These are phyloP conservation scores for Lemur catta DNA, from an alignment of 2,797 vertebrate genomes.

Conservation along the genomic window DNA sequence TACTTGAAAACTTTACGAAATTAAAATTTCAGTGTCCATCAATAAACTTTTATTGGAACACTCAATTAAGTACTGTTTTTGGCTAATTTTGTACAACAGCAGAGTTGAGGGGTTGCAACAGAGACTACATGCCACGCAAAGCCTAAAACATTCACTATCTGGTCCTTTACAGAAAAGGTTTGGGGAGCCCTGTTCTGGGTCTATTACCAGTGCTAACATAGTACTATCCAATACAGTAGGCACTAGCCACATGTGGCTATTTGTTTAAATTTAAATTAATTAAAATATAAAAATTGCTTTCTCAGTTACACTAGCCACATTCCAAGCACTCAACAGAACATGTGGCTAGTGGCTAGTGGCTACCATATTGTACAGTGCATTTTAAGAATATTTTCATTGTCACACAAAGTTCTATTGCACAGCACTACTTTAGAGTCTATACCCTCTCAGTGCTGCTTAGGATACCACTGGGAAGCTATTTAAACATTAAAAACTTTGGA, in stretches of 20 bases:
- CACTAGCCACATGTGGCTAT: neutral
- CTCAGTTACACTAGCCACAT: neutral
- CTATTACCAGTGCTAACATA: neutral
- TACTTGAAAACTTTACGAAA: neutral
- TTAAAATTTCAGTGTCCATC: neutral
- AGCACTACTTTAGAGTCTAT: neutral
- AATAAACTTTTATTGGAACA: neutral
- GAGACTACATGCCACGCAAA: neutral
- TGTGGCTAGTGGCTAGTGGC: neutral
- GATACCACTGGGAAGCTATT: neutral
- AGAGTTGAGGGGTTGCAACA: neutral
- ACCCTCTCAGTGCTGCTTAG: neutral
- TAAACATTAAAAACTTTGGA: neutral
- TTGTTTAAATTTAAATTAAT: constrained; percentile 23
- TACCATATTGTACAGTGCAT: neutral
- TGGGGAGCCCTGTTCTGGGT: neutral
- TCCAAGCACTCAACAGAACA: neutral
- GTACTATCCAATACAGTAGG: neutral
- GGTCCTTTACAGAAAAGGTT: constrained; percentile 7
- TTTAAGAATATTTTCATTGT: neutral
- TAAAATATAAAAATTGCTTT: constrained; percentile 20
- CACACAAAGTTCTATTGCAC: neutral
- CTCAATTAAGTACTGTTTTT: neutral
- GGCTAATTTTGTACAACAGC: neutral
- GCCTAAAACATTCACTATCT: neutral